phyloP scores from a whole-genome alignment of 2,113 vertebrate genomes.

The Brienomyrus longianalis region DNA sequence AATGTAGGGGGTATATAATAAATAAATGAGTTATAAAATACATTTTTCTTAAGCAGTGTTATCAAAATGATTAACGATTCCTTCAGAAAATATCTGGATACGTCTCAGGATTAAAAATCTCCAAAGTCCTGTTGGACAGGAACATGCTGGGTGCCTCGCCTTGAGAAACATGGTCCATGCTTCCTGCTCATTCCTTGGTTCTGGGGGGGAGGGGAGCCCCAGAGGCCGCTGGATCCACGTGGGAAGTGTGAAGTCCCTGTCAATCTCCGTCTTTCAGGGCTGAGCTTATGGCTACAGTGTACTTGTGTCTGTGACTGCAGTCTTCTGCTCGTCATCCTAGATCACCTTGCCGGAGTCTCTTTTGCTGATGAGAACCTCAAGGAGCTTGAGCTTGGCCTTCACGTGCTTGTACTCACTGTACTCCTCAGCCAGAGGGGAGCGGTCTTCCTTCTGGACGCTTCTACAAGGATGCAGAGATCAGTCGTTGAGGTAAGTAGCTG shows the following conservation, averaged over 20 bases:
- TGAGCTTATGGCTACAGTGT: constrained; percentile 21
- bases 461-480: constrained; percentile 48
- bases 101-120: neutral
- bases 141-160: neutral
- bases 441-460: constrained; percentile 92
- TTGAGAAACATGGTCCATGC: neutral
- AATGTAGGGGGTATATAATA: neutral
- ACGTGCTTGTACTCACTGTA: constrained; percentile 94
- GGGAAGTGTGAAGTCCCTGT: neutral
- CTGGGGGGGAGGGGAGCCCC: neutral
- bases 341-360: constrained; percentile 67
- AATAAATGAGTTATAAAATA: neutral
- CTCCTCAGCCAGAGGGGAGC: constrained; percentile 79
- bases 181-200: neutral
- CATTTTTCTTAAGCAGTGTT: constrained; percentile 2
- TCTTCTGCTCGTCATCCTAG: constrained; percentile 30
- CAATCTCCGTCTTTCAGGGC: neutral
- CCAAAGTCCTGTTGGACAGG: neutral
- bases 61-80: neutral
- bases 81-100: neutral
- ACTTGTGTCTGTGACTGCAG: neutral
- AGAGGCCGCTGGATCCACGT: neutral
- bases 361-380: constrained; percentile 97
- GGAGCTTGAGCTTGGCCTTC: constrained; percentile 86
- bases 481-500: neutral